Conservation (phyloP, 2,113 vertebrate genomes). For the Diphyllodes magnificus region DNA sequence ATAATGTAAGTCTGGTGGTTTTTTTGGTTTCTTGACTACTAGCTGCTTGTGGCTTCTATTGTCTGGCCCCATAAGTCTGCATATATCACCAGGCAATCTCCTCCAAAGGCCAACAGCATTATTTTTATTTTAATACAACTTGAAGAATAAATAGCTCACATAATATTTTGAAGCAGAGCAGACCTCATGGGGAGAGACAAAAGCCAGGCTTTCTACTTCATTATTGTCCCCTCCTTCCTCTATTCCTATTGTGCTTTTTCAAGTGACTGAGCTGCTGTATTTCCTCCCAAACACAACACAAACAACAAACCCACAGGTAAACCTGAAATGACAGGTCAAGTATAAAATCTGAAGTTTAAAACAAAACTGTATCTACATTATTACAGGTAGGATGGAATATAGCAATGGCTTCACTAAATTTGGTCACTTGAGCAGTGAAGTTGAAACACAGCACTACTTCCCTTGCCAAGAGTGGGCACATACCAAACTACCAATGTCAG, state of each 20-base stretch:
- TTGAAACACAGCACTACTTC: neutral
- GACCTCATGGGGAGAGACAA: neutral
- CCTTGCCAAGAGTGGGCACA: neutral
- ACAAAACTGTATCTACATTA: neutral
- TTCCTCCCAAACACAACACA: neutral
- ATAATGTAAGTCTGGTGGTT: neutral
- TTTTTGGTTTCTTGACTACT: neutral
- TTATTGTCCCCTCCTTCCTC: neutral
- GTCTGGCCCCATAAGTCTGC: neutral
- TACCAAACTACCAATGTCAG: neutral
- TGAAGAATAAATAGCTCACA: slow-evolving; percentile 26
- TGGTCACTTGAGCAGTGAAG: neutral
- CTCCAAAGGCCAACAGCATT: neutral
- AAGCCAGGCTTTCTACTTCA: neutral
- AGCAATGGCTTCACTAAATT: neutral
- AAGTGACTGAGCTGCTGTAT: slow-evolving; percentile 1
- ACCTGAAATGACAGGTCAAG: neutral
- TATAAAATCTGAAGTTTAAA: neutral
- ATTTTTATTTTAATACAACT: neutral
- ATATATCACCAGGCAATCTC: neutral
- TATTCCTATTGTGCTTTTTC: slow-evolving; percentile 7
- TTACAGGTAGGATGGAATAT: neutral
- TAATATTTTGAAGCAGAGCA: neutral
- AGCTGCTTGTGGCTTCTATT: neutral
- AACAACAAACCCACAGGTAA: neutral